These are phyloP conservation scores for Leistus spinibarbis DNA, from an alignment of 2,888 invertebrate species.

Conservation along the genomic window DNA sequence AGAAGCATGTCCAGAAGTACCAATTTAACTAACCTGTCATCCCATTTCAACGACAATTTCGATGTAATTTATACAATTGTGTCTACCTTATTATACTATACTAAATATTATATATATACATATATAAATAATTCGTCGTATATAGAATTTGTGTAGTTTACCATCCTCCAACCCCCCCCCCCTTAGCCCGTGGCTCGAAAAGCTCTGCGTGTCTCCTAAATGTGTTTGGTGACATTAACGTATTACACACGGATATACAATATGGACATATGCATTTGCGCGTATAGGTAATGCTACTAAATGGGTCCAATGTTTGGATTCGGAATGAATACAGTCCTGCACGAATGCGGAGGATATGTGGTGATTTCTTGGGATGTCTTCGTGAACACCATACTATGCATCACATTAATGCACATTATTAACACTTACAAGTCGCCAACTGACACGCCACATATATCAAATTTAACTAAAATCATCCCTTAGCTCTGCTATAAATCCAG, in stretches of 20 bases:
- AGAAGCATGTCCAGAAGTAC: background rate
- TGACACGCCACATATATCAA: constrained; percentile 35
- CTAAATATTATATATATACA: background rate
- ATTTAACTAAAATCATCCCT: constrained; percentile 7
- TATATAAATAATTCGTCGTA: background rate
- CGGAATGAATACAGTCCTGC: background rate
- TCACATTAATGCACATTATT: constrained; percentile 39
- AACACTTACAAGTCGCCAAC: constrained; percentile 31
- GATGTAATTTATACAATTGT: background rate
- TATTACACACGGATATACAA: background rate
- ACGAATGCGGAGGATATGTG: background rate
- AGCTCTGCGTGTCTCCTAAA: background rate
- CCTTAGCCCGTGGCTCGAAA: too few species aligned
- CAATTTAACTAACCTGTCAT: background rate
- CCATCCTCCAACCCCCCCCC: too few species aligned
- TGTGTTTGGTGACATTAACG: background rate
- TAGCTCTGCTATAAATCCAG: too few species aligned
- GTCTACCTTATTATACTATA: background rate
- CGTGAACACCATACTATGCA: constrained; percentile 13
- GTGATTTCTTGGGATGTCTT: constrained; percentile 1
- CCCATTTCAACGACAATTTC: background rate
- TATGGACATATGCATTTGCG: background rate
- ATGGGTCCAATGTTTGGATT: background rate
- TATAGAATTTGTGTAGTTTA: too few species aligned
- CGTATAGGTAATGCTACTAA: background rate